Percentiles rank a stretch among this genome's conserved stretches.
These are phyloP conservation scores for Suricata suricatta DNA, from an alignment of 2,113 vertebrate species.

Conservation along the genomic window DNA sequence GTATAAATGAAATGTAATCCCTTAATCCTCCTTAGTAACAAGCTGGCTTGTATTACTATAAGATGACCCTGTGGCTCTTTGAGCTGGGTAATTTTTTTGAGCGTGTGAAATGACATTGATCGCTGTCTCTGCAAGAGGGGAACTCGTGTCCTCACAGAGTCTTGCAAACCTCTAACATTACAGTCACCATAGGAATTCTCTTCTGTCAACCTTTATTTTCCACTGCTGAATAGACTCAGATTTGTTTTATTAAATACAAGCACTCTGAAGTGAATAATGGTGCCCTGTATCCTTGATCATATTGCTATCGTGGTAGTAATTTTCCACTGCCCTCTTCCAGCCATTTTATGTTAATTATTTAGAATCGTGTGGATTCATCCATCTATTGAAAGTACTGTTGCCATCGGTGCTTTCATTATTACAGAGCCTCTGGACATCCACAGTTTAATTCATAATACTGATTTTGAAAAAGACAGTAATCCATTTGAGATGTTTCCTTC, in stretches of 20 bases:
- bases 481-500: neutral
- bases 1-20: slow-evolving; percentile 70
- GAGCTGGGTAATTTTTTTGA: slow-evolving; percentile 13
- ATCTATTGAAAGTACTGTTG: neutral
- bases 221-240: neutral
- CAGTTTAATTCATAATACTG: neutral
- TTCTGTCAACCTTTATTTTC: neutral
- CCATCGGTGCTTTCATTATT: neutral
- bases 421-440: neutral
- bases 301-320: neutral
- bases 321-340: slow-evolving; percentile 7
- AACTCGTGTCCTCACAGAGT: neutral
- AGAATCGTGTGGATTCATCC: neutral
- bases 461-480: neutral
- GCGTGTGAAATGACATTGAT: slow-evolving; percentile 21
- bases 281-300: neutral
- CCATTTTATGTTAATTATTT: slow-evolving; percentile 59
- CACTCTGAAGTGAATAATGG: neutral
- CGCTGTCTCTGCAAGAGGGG: neutral
- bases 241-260: slow-evolving; percentile 18
- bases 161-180: slow-evolving; percentile 43
- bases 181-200: neutral
- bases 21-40: slow-evolving; percentile 66
- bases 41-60: slow-evolving; percentile 45
- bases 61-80: slow-evolving; percentile 34